These are phyloP conservation scores for Acanthurus tractus DNA, from an alignment of 2,797 vertebrate genomes.

Conservation along the genomic window DNA sequence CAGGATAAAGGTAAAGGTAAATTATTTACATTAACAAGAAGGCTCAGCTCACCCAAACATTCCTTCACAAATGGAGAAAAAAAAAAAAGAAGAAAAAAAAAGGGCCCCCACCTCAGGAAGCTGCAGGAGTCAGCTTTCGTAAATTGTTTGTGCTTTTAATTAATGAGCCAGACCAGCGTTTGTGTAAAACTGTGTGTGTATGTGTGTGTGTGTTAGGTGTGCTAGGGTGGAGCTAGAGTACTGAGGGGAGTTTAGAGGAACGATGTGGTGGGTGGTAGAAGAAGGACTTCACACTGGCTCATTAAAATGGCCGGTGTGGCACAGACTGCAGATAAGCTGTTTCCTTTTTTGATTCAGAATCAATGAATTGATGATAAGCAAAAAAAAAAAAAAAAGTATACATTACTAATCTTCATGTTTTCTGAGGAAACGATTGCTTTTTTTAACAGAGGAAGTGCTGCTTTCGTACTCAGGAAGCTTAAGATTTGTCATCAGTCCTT, in stretches of 20 bases:
- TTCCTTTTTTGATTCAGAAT: slow-evolving; percentile 23
- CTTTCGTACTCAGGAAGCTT: not conserved
- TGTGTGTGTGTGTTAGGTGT: slow-evolving; percentile 19
- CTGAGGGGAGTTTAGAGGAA: slow-evolving; percentile 37
- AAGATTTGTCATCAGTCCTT: not conserved
- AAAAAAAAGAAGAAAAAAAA: slow-evolving; percentile 11
- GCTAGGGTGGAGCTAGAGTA: slow-evolving; percentile 18
- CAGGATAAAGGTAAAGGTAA: slow-evolving; percentile 89
- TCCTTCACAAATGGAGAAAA: slow-evolving; percentile 60
- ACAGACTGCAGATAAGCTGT: slow-evolving; percentile 5
- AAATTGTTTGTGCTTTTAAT: slow-evolving; percentile 81
- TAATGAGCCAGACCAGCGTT: slow-evolving; percentile 71
- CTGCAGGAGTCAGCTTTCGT: slow-evolving; percentile 58
- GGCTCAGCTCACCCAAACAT: slow-evolving; percentile 74
- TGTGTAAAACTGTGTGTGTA: slow-evolving; percentile 23
- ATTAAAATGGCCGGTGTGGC: slow-evolving; percentile 41
- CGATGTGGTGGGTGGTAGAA: slow-evolving; percentile 42
- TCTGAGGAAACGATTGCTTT: not conserved
- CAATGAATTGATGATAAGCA: slow-evolving; percentile 7
- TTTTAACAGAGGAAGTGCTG: not conserved
- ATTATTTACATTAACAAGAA: slow-evolving; percentile 88
- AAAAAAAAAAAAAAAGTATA: not conserved
- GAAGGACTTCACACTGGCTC: not conserved
- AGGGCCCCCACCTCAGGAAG: slow-evolving; percentile 30
- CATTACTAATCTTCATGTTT: not conserved